Percentiles rank a stretch among this genome's conserved stretches.
Evolutionary conservation across 2,888 invertebrate genomes (phyloP).

Genomic region (Protophormia terraenovae): DNA sequence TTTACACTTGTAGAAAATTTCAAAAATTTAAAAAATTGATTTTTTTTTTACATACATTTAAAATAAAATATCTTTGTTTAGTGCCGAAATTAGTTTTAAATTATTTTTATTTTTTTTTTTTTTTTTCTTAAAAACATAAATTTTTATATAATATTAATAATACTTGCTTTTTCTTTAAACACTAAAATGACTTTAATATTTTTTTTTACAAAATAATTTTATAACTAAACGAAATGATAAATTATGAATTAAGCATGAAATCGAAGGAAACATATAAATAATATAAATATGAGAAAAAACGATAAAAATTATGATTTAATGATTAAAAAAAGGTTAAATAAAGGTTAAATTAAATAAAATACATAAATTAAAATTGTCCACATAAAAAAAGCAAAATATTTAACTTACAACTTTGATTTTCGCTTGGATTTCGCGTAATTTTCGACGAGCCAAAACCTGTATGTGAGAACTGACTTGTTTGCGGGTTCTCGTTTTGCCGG

Average conservation of each 20-base stretch:
- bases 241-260: conserved; percentile 62
- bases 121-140: neutral
- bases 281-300: conserved; percentile 22
- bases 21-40: no score
- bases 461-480: conserved; percentile 99
- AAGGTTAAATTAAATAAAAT: conserved; percentile 4
- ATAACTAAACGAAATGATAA: conserved; percentile 45
- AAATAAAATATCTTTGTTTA: no score
- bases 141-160: neutral
- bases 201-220: neutral
- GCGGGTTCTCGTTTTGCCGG: conserved; percentile 99
- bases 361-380: neutral
- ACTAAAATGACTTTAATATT: conserved; percentile 45
- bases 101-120: neutral
- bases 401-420: conserved; percentile 97
- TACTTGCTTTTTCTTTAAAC: conserved; percentile 13
- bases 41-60: no score
- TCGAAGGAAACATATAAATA: conserved; percentile 42
- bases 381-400: neutral
- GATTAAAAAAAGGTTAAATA: neutral
- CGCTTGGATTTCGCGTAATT: conserved; percentile 98
- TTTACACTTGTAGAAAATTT: no score
- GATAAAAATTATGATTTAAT: conserved; percentile 30
- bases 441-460: conserved; percentile 99
- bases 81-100: no score